A percentile compares a stretch with the other conserved stretches of the same genome.
Evolutionary conservation across 2,888 invertebrate species (phyloP).

Genomic region (Tuta absoluta): DNA sequence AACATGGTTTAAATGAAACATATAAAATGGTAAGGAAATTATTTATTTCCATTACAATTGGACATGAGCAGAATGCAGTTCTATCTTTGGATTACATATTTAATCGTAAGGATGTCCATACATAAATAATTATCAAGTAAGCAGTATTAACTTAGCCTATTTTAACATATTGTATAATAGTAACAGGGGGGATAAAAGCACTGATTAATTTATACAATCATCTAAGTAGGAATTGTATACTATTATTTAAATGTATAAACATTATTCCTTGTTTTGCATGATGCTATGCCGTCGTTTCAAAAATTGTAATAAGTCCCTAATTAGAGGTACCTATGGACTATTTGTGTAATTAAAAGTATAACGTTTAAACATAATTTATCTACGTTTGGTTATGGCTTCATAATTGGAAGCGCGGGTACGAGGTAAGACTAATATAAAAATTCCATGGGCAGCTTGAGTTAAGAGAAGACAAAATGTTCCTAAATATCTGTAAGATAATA

Average conservation of each 20-base stretch:
- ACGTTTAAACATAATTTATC: neutral
- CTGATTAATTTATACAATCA: neutral
- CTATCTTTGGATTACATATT: slow-evolving; percentile 69
- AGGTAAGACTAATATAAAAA: neutral
- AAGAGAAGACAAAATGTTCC: neutral
- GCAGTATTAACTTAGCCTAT: slow-evolving; percentile 4
- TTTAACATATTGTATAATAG: neutral
- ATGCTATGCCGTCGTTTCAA: neutral
- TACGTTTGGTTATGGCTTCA: neutral
- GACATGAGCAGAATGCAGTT: slow-evolving; percentile 55
- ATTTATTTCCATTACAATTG: slow-evolving; percentile 68
- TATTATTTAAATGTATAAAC: neutral
- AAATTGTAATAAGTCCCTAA: neutral
- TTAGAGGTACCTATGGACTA: neutral
- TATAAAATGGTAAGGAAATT: slow-evolving; percentile 42
- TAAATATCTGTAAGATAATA: neutral
- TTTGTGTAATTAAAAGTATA: neutral
- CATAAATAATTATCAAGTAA: neutral
- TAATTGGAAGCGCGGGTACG: neutral
- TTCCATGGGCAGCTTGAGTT: neutral
- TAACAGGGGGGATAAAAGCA: slow-evolving; percentile 2
- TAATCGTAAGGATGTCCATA: slow-evolving; percentile 13
- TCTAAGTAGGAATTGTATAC: neutral
- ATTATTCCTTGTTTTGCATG: neutral
- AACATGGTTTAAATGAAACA: slow-evolving; percentile 36